Evolutionary conservation across 2,888 invertebrate genomes (phyloP), one percentile per base, ranked within the genome.

Genomic region (Spisula subtruncata): DNA sequence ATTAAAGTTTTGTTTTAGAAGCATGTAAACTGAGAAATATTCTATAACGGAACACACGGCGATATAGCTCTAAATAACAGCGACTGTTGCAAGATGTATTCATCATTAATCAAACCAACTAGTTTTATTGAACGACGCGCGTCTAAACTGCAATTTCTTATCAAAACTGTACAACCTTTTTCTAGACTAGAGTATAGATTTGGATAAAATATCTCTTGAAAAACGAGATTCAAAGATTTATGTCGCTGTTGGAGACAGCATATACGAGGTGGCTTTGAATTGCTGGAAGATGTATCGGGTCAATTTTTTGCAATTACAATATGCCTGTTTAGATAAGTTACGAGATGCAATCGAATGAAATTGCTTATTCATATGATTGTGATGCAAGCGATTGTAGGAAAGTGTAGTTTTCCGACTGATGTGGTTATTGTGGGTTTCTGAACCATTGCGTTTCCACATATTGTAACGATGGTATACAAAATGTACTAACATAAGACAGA

Each of bases 171-270:
- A 12, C 32, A 71, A 32, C 71, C 16, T 8, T 14, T 71, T 71
- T 71, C 32, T 32, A 71, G 71, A 32, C 71, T 32, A 32, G 32
- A 1, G 71, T 71, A 71, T 71, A 71, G 32, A 32, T 71, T 71
- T 29, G n/a, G 60, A 60, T 60, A 60, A 60, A 60, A 20, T 60
- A 60, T 60, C n/a, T 20, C 60, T 20, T 20, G 6, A 60, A 60
- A 60, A n/a, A 60, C 60, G 60, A n/a, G 6, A n/a, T 60, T 60
- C 60, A 60, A 60, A 60, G 60, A 60, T 60, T 60, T 60, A 60
- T 60, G 20, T 60, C 20, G n/a, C 20, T n/a, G 8, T 20, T 10
- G 60, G 8, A n/a, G 60, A n/a, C 60, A n/a, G 20, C 60, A n/a
- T 8, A n/a, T 20, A n/a, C 20, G 60, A 20, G n/a, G 20, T 60